Evolutionary conservation across 2,113 vertebrate species (phyloP), one percentile per base, ranked within the genome.

Genomic region (Sclerurus mexicanus): DNA sequence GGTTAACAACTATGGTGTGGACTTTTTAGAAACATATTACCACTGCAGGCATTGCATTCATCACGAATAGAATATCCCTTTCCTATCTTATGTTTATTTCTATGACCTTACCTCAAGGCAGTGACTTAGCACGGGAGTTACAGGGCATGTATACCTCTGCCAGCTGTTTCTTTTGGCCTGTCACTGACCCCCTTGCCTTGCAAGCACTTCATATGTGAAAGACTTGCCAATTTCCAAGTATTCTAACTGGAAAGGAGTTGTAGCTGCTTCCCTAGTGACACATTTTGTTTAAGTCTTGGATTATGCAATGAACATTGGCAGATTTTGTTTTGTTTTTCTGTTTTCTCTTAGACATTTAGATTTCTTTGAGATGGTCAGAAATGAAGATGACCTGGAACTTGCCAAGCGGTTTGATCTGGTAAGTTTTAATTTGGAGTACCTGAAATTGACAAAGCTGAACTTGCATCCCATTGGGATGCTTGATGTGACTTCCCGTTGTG

Each of bases 351-450:
- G 99, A 94, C 99, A 99, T 96, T 98, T 99, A 98, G 99, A 99
- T 95, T 99, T 99, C 98, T 99, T 99, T 83, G 99, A 99, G 97
- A 99, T 99, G 99, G 99, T 99, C 89, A 98, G 99, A 92, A 99
- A 99, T 63, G 99, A 99, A 96, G 99, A 99, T 66, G 99, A 99
- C 95, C 97, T 98, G 50, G 99, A 99, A 87, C 97, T 99, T 90
- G 99, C 99, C 90, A 99, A 99, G 91, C 96, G 98, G 69, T 99
- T 99, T 97, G 99, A 99, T 91, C 91, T 98, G 97, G 99, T 99
- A 96, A 98, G 99, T 95, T 75, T 72, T 63, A 22, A 16, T 90
- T 22, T 31, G 53, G 42, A 64, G 24, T 39, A 69, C 5, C 28
- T 76, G n/a, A 78, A 53, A 22, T 68, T 81, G 37, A 23, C 52